A percentile compares a stretch with the other conserved stretches of the same genome.
Evolutionary conservation across 2,113 vertebrate genomes (phyloP).

Genomic region (Lampris megalopsis): DNA sequence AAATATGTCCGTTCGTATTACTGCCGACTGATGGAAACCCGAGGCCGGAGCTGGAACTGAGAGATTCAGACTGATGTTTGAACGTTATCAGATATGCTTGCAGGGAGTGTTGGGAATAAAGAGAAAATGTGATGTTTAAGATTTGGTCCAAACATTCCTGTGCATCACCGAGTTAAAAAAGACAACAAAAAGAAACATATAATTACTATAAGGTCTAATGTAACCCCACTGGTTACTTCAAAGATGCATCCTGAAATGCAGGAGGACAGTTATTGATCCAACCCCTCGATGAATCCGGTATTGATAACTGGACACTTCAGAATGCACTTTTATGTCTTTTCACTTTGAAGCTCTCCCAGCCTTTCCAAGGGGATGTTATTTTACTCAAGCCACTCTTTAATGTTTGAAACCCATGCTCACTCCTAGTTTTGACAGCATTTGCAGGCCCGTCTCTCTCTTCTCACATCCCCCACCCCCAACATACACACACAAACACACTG

Average conservation of each 20-base stretch:
- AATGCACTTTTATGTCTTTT: conserved; percentile 79
- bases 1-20: conserved; percentile 11
- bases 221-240: conserved; percentile 68
- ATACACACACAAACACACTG: neutral
- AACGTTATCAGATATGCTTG: conserved; percentile 51
- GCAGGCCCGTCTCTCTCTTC: neutral
- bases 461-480: neutral
- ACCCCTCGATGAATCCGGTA: conserved; percentile 73
- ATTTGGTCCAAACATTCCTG: conserved; percentile 28
- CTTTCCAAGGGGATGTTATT: conserved; percentile 56
- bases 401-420: conserved; percentile 56
- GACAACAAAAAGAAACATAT: conserved; percentile 36
- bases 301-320: conserved; percentile 77
- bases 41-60: conserved; percentile 25
- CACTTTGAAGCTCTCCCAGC: conserved; percentile 70
- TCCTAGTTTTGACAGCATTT: conserved; percentile 36
- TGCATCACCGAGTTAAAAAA: conserved; percentile 39
- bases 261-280: conserved; percentile 77
- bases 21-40: conserved; percentile 33
- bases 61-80: conserved; percentile 38
- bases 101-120: conserved; percentile 34
- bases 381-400: conserved; percentile 51
- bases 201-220: conserved; percentile 32
- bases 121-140: conserved; percentile 53
- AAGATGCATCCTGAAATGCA: conserved; percentile 74